These are phyloP conservation scores for Sebastes schlegelii DNA, from an alignment of 2,113 vertebrate genomes.

Conservation along the genomic window DNA sequence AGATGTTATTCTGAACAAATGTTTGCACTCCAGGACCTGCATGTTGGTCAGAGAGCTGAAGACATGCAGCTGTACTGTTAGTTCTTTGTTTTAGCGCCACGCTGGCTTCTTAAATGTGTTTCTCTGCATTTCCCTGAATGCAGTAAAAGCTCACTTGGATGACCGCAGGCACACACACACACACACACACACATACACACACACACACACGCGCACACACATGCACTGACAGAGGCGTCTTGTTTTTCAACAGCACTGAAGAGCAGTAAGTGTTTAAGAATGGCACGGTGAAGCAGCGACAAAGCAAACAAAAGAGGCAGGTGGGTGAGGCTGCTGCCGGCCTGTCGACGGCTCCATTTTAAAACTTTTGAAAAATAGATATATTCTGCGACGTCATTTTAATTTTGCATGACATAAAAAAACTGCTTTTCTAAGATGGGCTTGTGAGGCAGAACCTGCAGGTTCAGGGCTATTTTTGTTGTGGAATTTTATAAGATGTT, in stretches of 20 bases:
- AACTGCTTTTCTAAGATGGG: not conserved
- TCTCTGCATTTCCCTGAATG: constrained; percentile 38
- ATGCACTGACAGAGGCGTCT: constrained; percentile 31
- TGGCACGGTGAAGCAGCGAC: constrained; percentile 47
- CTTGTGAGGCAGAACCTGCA: not conserved
- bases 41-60: constrained; percentile 14
- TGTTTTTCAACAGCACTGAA: constrained; percentile 54
- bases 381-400: not conserved
- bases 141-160: constrained; percentile 49
- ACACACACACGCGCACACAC: not conserved
- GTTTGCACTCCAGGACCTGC: constrained; percentile 45
- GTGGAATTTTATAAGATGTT: not conserved
- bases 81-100: constrained; percentile 37
- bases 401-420: not conserved
- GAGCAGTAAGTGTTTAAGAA: constrained; percentile 58
- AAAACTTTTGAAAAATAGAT: not conserved
- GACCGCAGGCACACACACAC: not conserved
- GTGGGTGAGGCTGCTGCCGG: constrained; percentile 51
- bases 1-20: constrained; percentile 75
- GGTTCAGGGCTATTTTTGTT: not conserved
- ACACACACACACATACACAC: no score
- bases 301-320: constrained; percentile 67
- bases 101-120: constrained; percentile 53
- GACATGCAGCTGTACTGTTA: constrained; percentile 14
- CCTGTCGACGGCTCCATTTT: constrained; percentile 23